These are phyloP conservation scores for Felis chaus DNA, from an alignment of 2,113 vertebrate genomes.

Conservation along the genomic window DNA sequence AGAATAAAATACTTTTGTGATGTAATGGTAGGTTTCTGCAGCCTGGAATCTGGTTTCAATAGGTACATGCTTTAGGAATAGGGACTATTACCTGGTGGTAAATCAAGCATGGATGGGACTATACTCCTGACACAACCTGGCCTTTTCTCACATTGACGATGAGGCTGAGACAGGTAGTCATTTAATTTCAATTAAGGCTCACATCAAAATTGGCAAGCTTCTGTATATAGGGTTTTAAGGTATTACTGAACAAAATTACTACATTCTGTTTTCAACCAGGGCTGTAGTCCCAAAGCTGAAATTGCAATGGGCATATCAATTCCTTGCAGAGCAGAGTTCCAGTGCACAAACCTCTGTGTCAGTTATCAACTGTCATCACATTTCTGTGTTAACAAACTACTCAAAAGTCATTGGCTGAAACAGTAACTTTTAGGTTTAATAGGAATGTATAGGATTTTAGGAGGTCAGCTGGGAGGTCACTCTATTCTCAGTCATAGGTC, in stretches of 20 bases:
- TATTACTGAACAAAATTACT: constrained; percentile 26
- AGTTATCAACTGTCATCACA: background rate
- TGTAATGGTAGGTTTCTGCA: background rate
- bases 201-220: background rate
- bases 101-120: background rate
- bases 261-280: background rate
- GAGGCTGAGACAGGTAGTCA: background rate
- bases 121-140: background rate
- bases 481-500: background rate
- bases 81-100: background rate
- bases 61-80: background rate
- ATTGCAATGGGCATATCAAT: background rate
- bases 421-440: background rate
- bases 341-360: background rate
- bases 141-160: background rate
- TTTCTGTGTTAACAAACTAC: background rate
- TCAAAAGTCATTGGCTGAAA: background rate
- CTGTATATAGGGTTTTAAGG: background rate
- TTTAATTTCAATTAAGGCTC: constrained; percentile 16
- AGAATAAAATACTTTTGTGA: background rate
- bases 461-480: background rate
- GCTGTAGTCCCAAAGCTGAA: background rate
- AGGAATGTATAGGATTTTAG: background rate
- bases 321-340: background rate
- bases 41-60: background rate